Percentiles rank a stretch among this genome's conserved stretches.
Evolutionary conservation across 2,113 vertebrate species (phyloP).

Genomic region (Ptilorrhoa leucosticta): DNA sequence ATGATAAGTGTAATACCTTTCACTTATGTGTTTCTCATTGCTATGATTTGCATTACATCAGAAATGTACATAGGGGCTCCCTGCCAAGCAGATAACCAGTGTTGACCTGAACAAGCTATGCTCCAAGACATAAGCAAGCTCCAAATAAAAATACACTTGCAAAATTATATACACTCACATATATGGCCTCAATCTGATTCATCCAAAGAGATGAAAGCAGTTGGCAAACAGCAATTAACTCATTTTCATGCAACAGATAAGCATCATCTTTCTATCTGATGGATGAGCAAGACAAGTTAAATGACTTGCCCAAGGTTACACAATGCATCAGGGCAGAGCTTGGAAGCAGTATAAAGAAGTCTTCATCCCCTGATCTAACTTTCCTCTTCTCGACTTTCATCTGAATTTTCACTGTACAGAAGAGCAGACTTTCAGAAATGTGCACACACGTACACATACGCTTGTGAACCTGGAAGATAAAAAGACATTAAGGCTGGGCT

Average conservation of each 20-base stretch:
- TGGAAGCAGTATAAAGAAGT: constrained; percentile 60
- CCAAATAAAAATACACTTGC: constrained; percentile 46
- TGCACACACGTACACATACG: background rate
- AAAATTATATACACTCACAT: constrained; percentile 50
- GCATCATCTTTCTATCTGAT: constrained; percentile 60
- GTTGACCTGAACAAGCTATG: constrained; percentile 53
- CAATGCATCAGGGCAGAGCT: constrained; percentile 54
- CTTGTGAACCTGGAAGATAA: constrained; percentile 44
- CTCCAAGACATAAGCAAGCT: constrained; percentile 50
- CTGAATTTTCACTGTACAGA: constrained; percentile 42
- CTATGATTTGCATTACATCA: constrained; percentile 57
- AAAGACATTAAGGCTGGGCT: constrained; percentile 14
- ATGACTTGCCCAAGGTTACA: constrained; percentile 66
- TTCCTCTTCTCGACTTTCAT: constrained; percentile 51
- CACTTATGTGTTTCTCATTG: constrained; percentile 39
- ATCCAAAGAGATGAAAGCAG: constrained; percentile 63
- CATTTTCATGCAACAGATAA: constrained; percentile 61
- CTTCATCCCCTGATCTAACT: constrained; percentile 53
- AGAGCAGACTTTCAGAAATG: constrained; percentile 28
- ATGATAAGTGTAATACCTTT: constrained; percentile 56
- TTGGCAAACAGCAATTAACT: constrained; percentile 64
- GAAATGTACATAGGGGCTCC: constrained; percentile 23
- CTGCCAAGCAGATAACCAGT: constrained; percentile 60
- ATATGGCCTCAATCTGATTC: constrained; percentile 52
- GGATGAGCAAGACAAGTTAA: constrained; percentile 60